Evolutionary conservation across 2,888 invertebrate species (phyloP).

Genomic region (Tineola bisselliella): DNA sequence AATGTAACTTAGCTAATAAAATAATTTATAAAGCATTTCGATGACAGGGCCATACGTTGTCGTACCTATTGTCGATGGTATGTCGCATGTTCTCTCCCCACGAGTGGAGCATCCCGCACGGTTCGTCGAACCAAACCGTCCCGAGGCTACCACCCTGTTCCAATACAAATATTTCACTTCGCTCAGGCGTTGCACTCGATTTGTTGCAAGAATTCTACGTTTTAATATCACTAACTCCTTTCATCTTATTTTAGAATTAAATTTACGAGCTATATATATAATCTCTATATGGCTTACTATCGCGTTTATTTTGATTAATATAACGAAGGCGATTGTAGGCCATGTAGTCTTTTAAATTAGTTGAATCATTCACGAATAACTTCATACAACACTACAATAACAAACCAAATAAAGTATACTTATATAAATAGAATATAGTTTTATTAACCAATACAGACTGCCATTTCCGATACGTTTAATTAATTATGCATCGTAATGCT

Average conservation of each 20-base stretch:
- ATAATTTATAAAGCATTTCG: neutral
- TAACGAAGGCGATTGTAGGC: too few species aligned
- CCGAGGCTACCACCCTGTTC: conserved; percentile 25
- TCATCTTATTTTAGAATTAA: neutral
- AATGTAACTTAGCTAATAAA: neutral
- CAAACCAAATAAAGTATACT: too few species aligned
- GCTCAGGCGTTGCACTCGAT: conserved; percentile 29
- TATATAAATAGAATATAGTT: neutral
- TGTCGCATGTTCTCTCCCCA: neutral
- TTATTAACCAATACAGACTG: neutral
- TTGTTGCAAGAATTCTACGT: conserved; percentile 23
- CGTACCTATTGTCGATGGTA: neutral
- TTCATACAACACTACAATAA: too few species aligned
- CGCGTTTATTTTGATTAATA: too few species aligned
- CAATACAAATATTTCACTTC: conserved; percentile 34
- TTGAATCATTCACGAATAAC: too few species aligned
- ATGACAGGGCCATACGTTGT: neutral
- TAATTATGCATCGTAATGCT: neutral
- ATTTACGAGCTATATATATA: too few species aligned
- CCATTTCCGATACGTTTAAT: neutral
- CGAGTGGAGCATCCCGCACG: conserved; percentile 7
- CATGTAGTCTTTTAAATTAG: too few species aligned
- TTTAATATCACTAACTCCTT: neutral
- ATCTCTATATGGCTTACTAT: too few species aligned
- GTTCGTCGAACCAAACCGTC: conserved; percentile 18